Percentiles rank a stretch among this genome's conserved stretches.
Evolutionary conservation across 2,888 invertebrate genomes (phyloP).

Genomic region (Volucella bombylans): DNA sequence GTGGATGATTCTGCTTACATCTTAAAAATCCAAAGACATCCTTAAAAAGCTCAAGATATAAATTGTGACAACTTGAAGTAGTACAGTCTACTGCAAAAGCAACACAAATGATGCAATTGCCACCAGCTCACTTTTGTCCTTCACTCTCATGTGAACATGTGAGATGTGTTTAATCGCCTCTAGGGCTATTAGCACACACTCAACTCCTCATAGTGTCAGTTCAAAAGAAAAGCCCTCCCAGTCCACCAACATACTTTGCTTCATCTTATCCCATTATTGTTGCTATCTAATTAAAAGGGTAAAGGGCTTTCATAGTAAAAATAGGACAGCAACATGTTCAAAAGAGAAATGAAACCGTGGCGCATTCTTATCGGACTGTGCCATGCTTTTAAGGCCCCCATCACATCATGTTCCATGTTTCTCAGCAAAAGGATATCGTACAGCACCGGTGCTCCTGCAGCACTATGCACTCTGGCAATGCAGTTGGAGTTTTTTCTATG

Average conservation of each 20-base stretch:
- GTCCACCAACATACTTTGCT: conserved; percentile 14
- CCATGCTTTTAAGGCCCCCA: conserved; percentile 42
- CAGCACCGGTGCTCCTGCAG: not conserved
- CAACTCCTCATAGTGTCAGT: not conserved
- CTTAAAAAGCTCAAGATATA: too few relatives aligned
- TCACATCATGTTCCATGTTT: too few relatives aligned
- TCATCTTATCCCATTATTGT: conserved; percentile 5
- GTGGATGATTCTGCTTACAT: too few relatives aligned
- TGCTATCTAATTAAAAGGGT: conserved; percentile 49
- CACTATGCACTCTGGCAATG: too few relatives aligned
- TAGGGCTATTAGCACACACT: not conserved
- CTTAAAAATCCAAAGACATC: too few relatives aligned
- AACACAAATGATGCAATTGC: too few relatives aligned
- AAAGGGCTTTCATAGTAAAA: conserved; percentile 26
- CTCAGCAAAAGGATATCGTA: too few relatives aligned
- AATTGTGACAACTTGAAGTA: too few relatives aligned
- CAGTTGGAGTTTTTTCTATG: too few relatives aligned
- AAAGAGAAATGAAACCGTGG: conserved; percentile 30
- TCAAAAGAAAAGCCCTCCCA: not conserved
- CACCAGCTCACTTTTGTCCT: too few relatives aligned
- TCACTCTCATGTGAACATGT: too few relatives aligned
- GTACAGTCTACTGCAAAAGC: too few relatives aligned
- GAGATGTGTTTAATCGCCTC: not conserved
- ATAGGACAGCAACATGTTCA: conserved; percentile 25
- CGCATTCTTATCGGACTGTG: conserved; percentile 60